A percentile compares a stretch with the other conserved stretches of the same genome.
Evolutionary conservation across 2,113 vertebrate species (phyloP).

Genomic region (Daboia siamensis): DNA sequence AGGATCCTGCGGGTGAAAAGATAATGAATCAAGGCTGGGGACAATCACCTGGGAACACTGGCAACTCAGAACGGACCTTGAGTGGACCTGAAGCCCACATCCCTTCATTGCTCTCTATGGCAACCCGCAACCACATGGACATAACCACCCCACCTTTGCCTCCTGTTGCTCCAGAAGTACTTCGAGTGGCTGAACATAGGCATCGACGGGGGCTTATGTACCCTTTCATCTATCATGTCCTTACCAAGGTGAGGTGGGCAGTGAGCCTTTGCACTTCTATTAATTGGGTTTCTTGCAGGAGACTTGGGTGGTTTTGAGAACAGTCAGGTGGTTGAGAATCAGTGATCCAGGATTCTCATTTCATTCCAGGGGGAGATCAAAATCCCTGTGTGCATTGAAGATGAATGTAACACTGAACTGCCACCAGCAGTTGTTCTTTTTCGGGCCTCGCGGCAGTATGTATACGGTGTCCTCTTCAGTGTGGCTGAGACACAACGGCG

Average conservation of each 20-base stretch:
- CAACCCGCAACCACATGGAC: constrained; percentile 90
- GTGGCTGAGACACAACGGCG: constrained; percentile 86
- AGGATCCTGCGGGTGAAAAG: constrained; percentile 64
- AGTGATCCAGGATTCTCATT: neutral
- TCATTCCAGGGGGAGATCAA: constrained; percentile 85
- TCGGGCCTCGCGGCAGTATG: constrained; percentile 83
- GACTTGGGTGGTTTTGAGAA: neutral
- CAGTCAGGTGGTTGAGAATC: neutral
- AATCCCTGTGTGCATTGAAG: constrained; percentile 90
- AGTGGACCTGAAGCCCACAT: constrained; percentile 81
- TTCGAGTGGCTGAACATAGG: constrained; percentile 87
- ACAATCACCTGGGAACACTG: constrained; percentile 55
- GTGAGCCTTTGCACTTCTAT: no score
- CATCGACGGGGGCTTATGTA: constrained; percentile 91
- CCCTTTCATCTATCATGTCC: constrained; percentile 88
- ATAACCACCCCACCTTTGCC: constrained; percentile 90
- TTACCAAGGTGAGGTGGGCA: constrained; percentile 79
- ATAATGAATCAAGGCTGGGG: constrained; percentile 54
- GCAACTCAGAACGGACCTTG: constrained; percentile 68
- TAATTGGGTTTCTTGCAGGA: neutral
- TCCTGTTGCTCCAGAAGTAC: constrained; percentile 86
- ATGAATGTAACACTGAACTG: constrained; percentile 86
- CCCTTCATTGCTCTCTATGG: constrained; percentile 90
- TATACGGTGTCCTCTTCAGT: constrained; percentile 89
- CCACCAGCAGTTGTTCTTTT: constrained; percentile 86